These are phyloP conservation scores for Colossoma macropomum DNA, from an alignment of 2,113 vertebrate species.

Conservation along the genomic window DNA sequence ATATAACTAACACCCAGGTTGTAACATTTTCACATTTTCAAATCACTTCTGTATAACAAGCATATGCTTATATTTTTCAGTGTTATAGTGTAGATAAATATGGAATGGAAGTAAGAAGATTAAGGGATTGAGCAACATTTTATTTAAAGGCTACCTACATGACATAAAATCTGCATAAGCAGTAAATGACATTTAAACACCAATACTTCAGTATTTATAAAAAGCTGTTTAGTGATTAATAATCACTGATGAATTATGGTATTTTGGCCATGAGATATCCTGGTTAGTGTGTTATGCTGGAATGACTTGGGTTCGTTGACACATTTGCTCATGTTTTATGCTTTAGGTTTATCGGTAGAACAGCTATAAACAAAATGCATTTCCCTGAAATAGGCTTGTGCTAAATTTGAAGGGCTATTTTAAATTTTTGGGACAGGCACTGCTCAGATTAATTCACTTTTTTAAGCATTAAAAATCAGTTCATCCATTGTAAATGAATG, in stretches of 20 bases:
- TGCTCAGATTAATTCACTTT: slow-evolving; percentile 6
- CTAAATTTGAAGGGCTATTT: slow-evolving; percentile 69
- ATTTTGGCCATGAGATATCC: background rate
- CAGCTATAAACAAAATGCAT: background rate
- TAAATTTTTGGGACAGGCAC: slow-evolving; percentile 29
- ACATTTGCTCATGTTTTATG: background rate
- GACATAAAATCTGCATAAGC: too few species aligned
- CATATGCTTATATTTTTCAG: background rate
- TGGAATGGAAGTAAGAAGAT: slow-evolving; percentile 15
- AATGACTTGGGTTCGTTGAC: background rate
- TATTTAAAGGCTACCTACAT: too few species aligned
- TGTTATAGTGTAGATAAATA: background rate
- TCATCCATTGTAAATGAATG: background rate
- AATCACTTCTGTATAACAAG: background rate
- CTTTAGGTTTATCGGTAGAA: background rate
- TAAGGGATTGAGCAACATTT: background rate
- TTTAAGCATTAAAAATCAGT: background rate
- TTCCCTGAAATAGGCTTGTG: slow-evolving; percentile 28
- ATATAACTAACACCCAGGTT: background rate
- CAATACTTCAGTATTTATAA: too few species aligned
- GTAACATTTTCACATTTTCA: background rate
- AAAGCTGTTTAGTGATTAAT: background rate
- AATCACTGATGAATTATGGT: background rate
- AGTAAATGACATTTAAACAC: too few species aligned
- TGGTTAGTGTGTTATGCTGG: background rate